Base-by-base conservation (phyloP, 2,888 invertebrate species). In the Pegoplata infirma region DNA sequence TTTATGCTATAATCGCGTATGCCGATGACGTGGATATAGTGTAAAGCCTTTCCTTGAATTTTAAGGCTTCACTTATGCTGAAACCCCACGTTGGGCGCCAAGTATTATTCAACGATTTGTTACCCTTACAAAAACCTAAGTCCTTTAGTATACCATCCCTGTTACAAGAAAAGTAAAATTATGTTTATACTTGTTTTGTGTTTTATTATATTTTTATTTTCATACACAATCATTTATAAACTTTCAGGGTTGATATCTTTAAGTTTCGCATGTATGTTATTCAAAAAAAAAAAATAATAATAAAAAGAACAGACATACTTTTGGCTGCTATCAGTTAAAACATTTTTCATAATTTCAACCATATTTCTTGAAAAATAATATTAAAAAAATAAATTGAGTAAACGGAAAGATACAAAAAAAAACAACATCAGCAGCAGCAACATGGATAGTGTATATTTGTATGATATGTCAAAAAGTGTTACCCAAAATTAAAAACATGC, bases 381-480 rank as follows among this genome's bases (percentile, higher is more conserved):
- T 28, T 25, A 56, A 44, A 55, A 55, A n/a, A n/a, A n/a, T n/a
- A n/a, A n/a, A n/a, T n/a, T n/a, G n/a, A n/a, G n/a, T n/a, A n/a
- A n/a, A 5, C 16, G 14, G n/a, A 14, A 14, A 4, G 23, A 49
- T 10, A 49, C 7, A 32, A 28, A 21, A 58, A 56, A 28, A 17
- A 56, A 17, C 47, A 55, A 17, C 32, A 73, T 25, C 56, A 58
- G 16, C 17, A 47, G 12, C 21, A 74, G 40, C 21, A 44, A 23
- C 44, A 69, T 19, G 21, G 23, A 21, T 55, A 61, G 76, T 66
- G 53, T 77, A 56, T 64, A 61, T 59, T 49, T 75, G 56, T 53
- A 49, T 55, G 78, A 78, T 67, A 74, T 67, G 74, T 79, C 75
- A 71, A 75, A 79, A 78, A 79, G 53, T 67, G 79, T 79, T 75